Evolutionary conservation across 1,140 invertebrate genomes (phyloP).

Genomic region (Theocolax elegans): DNA sequence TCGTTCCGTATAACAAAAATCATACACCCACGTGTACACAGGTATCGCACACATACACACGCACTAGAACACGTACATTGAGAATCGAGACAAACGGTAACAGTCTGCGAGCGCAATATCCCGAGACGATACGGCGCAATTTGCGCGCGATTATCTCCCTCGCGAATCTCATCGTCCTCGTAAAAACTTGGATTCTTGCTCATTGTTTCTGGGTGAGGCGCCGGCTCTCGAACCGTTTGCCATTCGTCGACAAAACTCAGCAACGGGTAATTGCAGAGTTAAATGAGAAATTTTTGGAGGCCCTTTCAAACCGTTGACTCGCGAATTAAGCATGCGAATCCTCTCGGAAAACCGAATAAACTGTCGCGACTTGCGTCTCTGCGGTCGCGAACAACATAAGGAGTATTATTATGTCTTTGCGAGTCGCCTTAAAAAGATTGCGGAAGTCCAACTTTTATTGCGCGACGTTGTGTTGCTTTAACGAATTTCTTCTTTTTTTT

Average conservation of each 20-base stretch:
- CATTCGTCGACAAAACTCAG: too few species aligned
- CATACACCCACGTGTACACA: background rate
- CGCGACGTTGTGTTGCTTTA: background rate
- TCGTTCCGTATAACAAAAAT: conserved; percentile 12
- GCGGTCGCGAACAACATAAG: background rate
- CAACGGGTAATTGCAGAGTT: too few species aligned
- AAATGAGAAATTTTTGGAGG: too few species aligned
- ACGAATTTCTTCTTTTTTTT: too few species aligned
- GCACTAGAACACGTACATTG: too few species aligned
- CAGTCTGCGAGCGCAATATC: background rate
- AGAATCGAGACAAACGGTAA: too few species aligned
- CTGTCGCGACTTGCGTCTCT: too few species aligned
- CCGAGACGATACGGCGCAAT: conserved; percentile 6
- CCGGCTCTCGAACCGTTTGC: background rate
- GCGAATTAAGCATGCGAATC: too few species aligned
- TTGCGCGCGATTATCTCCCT: conserved; percentile 25
- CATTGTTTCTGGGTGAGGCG: conserved; percentile 5
- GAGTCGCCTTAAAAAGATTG: background rate
- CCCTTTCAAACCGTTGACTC: too few species aligned
- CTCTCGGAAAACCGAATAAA: too few species aligned
- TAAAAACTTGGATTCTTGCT: conserved; percentile 17
- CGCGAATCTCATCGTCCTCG: conserved; percentile 6
- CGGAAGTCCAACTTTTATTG: conserved; percentile 8
- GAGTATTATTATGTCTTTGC: background rate
- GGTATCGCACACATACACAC: too few species aligned